Evolutionary conservation across 2,113 vertebrate genomes (phyloP).

Genomic region (Taurulus bubalis): DNA sequence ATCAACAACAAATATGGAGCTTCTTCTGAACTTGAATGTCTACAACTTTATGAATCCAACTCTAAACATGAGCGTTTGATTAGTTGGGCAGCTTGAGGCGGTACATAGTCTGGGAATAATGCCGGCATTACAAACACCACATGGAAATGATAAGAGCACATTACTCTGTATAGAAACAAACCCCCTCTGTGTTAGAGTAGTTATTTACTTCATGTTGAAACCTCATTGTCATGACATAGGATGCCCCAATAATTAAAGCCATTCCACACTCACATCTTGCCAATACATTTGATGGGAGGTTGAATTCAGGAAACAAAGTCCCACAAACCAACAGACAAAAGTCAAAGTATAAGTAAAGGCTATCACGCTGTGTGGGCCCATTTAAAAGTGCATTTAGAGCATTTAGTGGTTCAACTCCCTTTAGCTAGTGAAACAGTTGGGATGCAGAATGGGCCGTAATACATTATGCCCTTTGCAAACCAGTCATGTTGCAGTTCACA

Average conservation of each 20-base stretch:
- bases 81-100: background rate
- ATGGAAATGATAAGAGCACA: background rate
- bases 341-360: background rate
- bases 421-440: background rate
- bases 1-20: background rate
- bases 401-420: background rate
- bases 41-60: background rate
- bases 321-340: background rate
- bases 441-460: background rate
- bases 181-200: no score
- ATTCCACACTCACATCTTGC: background rate
- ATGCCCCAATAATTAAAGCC: background rate
- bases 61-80: background rate
- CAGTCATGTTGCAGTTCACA: background rate
- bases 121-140: background rate
- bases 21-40: background rate
- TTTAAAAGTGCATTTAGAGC: background rate
- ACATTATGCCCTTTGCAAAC: background rate
- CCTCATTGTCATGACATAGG: background rate
- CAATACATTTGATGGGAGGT: background rate
- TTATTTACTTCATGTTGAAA: background rate
- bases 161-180: background rate
- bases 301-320: background rate
- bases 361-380: background rate
- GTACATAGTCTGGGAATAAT: background rate